These are phyloP conservation scores for Clupea harengus DNA, from an alignment of 2,113 vertebrate genomes.

Conservation along the genomic window DNA sequence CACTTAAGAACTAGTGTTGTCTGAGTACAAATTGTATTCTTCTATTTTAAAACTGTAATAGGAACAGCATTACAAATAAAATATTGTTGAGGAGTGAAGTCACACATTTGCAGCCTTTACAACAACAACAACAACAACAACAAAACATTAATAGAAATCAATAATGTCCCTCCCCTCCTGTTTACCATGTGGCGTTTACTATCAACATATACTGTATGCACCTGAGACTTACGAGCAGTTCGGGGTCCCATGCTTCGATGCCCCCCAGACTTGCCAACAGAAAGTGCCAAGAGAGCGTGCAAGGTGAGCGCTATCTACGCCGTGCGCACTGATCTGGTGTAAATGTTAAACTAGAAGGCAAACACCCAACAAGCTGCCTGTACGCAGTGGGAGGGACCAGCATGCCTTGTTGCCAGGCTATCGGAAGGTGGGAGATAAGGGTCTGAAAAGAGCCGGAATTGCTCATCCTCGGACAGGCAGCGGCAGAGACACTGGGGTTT, in stretches of 20 bases:
- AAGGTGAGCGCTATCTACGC: background rate
- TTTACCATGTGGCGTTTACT: background rate
- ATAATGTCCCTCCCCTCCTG: background rate
- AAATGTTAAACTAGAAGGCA: constrained; percentile 38
- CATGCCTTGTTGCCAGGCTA: constrained; percentile 32
- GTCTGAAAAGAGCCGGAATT: background rate
- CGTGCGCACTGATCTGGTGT: background rate
- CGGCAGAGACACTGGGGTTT: background rate
- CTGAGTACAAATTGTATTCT: background rate
- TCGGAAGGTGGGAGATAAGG: constrained; percentile 12
- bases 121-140: background rate
- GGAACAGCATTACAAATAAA: background rate
- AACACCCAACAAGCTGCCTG: constrained; percentile 13
- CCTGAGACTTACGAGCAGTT: constrained; percentile 32
- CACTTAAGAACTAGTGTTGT: background rate
- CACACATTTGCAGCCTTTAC: background rate
- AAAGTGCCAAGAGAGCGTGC: constrained; percentile 9
- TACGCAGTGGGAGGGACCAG: background rate
- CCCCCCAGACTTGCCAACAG: background rate
- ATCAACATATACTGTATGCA: constrained; percentile 10
- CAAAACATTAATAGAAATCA: background rate
- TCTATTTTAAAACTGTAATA: background rate
- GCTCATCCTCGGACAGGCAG: background rate
- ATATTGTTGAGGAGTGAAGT: background rate
- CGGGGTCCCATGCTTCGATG: constrained; percentile 36